Evolutionary conservation across 2,888 invertebrate genomes (phyloP), one percentile per base, ranked within the genome.

Genomic region (Eurytoma adleriae): DNA sequence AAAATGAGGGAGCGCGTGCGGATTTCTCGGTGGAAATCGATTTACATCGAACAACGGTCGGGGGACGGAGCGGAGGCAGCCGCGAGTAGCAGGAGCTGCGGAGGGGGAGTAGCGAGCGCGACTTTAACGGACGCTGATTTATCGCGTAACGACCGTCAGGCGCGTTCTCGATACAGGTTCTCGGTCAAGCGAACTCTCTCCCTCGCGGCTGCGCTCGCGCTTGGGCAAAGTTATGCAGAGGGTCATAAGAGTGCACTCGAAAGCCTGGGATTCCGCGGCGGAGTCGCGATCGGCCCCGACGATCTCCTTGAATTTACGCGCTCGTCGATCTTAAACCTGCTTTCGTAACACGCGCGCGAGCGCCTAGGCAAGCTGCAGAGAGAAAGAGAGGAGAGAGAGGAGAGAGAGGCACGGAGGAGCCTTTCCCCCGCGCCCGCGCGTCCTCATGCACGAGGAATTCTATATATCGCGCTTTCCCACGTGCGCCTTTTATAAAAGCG

Each of bases 81-180:
- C 7, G 40, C 40, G 10, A 40, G 40, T 40, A 40, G 40, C 10
- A 40, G 40, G 40, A 5, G 40, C n/a, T n/a, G 40, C 40, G 10
- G 40, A 10, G 10, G 40, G 40, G 40, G 40, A 10, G 10, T 1
- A 40, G 40, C 40, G 40, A 40, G 40, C 40, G 85, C 85, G 86
- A 87, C 86, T 86, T 88, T 89, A 87, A 87, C 87, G 87, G 88
- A 88, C 87, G 85, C 86, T 86, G 86, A 86, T 88, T 90, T 90
- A 90, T 90, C 90, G 88, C 87, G 86, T 88, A 90, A 90, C 89
- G 90, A 89, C 87, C 40, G 88, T 87, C 86, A 86, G 85, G 86
- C 61, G 48, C 87, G 86, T 86, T 88, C 85, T 84, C 86, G 84
- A 86, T 86, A 85, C 84, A 86, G 86, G 87, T 88, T 90, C 89